Conservation (phyloP, 2,797 vertebrate species). For the Decapterus maruadsi region DNA sequence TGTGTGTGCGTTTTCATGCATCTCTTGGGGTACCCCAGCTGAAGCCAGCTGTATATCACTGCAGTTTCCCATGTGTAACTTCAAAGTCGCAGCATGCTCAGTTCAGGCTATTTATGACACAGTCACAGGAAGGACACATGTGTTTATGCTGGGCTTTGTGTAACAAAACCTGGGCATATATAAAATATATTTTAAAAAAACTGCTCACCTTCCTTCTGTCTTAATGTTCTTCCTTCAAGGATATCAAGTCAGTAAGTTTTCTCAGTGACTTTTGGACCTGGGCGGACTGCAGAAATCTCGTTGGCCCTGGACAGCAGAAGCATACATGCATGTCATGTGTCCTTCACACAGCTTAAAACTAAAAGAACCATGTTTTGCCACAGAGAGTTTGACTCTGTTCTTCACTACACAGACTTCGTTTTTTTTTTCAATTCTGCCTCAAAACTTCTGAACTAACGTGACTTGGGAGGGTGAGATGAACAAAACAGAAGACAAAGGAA, state of each 20-base stretch:
- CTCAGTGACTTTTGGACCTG: slow-evolving; percentile 39
- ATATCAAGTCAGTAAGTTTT: slow-evolving; percentile 58
- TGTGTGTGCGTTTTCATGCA: slow-evolving; percentile 72
- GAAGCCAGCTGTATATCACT: slow-evolving; percentile 82
- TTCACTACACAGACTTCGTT: slow-evolving; percentile 37
- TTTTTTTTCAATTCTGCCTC: slow-evolving; percentile 20
- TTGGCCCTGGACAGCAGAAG: slow-evolving; percentile 39
- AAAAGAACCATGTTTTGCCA: slow-evolving; percentile 45
- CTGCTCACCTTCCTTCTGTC: slow-evolving; percentile 52
- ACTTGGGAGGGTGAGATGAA: slow-evolving; percentile 40
- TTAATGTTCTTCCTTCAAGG: slow-evolving; percentile 58
- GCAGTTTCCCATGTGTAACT: slow-evolving; percentile 78
- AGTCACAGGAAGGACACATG: slow-evolving; percentile 80
- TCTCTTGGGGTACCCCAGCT: slow-evolving; percentile 76
- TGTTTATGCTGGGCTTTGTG: slow-evolving; percentile 76
- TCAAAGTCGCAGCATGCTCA: slow-evolving; percentile 76
- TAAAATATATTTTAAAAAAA: slow-evolving; percentile 50
- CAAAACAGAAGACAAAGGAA: slow-evolving; percentile 33
- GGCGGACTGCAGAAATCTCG: slow-evolving; percentile 44
- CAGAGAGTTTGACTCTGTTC: slow-evolving; percentile 49
- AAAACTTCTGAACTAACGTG: slow-evolving; percentile 41
- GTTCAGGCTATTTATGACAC: slow-evolving; percentile 83
- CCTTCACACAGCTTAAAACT: slow-evolving; percentile 57
- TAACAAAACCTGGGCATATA: slow-evolving; percentile 74
- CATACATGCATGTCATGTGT: slow-evolving; percentile 45